Evolutionary conservation across 2,797 vertebrate species (phyloP).

Genomic region (Sylvia borin): DNA sequence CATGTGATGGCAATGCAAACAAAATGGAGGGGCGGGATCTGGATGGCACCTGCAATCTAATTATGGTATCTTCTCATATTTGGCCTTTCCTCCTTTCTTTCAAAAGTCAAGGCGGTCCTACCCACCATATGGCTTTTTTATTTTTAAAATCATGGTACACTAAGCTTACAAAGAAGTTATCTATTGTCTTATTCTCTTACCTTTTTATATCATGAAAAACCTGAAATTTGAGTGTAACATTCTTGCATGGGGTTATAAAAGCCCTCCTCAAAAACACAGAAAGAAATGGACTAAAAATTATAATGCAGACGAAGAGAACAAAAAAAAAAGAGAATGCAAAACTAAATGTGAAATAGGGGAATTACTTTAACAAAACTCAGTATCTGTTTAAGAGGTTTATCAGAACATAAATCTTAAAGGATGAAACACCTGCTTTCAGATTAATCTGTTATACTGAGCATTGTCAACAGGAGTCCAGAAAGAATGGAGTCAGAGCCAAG

Average conservation of each 20-base stretch:
- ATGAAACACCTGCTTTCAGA: neutral
- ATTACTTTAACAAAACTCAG: neutral
- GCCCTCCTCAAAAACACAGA: neutral
- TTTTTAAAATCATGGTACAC: neutral
- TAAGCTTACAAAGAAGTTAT: neutral
- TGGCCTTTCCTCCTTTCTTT: neutral
- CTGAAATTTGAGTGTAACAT: neutral
- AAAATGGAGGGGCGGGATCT: neutral
- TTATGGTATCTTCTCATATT: neutral
- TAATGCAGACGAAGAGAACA: neutral
- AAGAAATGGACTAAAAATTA: neutral
- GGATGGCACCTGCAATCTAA: neutral
- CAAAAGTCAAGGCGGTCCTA: neutral
- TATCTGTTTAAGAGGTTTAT: neutral
- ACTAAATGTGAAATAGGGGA: neutral
- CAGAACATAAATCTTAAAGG: conserved; percentile 33
- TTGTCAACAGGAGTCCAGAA: neutral
- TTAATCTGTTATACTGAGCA: neutral
- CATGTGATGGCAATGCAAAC: neutral
- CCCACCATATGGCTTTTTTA: neutral
- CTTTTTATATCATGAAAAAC: neutral
- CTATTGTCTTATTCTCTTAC: neutral
- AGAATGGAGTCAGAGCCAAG: neutral
- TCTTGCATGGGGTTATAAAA: neutral
- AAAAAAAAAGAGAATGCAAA: neutral